These are phyloP conservation scores for Chymomyza costata DNA, from an alignment of 1,140 invertebrate genomes.

Conservation along the genomic window DNA sequence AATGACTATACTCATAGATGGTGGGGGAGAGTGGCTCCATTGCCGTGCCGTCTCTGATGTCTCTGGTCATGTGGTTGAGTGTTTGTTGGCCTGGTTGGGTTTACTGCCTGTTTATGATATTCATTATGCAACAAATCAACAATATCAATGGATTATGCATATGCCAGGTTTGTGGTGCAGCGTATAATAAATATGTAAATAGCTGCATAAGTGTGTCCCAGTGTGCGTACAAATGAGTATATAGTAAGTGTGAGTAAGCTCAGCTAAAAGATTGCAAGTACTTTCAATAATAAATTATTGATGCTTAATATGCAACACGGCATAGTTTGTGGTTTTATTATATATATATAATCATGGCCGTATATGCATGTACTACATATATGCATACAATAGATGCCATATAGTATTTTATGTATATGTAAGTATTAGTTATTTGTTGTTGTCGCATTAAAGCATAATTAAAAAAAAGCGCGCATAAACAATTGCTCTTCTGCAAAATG, in stretches of 20 bases:
- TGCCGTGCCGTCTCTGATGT: too few species aligned
- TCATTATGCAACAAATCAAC: constrained; percentile 72
- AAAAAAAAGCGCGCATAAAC: constrained; percentile 37
- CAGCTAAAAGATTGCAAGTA: background rate
- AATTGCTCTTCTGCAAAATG: too few species aligned
- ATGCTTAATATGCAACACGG: constrained; percentile 15
- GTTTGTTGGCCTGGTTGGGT: too few species aligned
- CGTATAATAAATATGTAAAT: constrained; percentile 70
- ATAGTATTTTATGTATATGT: too few species aligned
- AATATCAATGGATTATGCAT: constrained; percentile 71
- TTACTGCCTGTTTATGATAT: constrained; percentile 64
- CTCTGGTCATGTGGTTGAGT: too few species aligned
- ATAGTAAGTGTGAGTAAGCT: background rate
- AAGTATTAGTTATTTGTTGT: too few species aligned
- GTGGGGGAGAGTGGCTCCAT: too few species aligned
- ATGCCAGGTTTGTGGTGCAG: constrained; percentile 51
- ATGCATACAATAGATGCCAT: too few species aligned
- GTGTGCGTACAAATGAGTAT: constrained; percentile 25
- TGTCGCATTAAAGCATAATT: constrained; percentile 56
- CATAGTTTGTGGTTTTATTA: constrained; percentile 36
- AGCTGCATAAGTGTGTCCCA: constrained; percentile 49
- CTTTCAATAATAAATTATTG: constrained; percentile 53
- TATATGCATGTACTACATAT: too few species aligned
- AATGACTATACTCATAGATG: constrained; percentile 72
- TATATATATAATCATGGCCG: too few species aligned